Evolutionary conservation across 1,140 invertebrate genomes (phyloP), one percentile per base, ranked within the genome.

Genomic region (Gryllus bimaculatus): DNA sequence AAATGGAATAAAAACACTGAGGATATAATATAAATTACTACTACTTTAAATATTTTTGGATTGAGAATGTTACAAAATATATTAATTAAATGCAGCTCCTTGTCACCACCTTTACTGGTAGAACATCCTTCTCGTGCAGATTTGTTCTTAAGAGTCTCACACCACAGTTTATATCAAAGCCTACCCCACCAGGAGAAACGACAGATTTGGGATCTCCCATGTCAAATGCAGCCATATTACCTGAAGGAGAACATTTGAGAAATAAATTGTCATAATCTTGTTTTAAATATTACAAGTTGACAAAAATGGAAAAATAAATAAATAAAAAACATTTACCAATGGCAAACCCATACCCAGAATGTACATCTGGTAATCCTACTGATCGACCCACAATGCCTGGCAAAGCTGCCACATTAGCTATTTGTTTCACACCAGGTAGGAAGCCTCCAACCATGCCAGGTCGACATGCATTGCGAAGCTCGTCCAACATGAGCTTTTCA

Each of bases 151-250:
- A 87, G 77, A 99, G 88, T 77, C 98, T 90, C 8, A 99, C 98
- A 54, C 98, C 98, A 89, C 98, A 99, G 85, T 99, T 99, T 74
- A 99, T 99, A 88, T 99, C 98, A 88, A 99, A 99, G 8, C 98
- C 98, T 74, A 99, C 98, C 80, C 98, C 98, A 77, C 98, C 98
- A 78, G 98, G 98, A 18, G 98, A 99, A 6, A 99, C 97, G 80
- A 99, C 93, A 47, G 97, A 93, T 81, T 93, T 89, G 13, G 96
- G 96, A 89, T 99, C 91, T 84, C 91, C 89, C 87, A 97, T 94
- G 86, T 99, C 98, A 89, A 99, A 99, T 48, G 98, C 98, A 81
- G 98, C 98, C 95, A 99, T 99, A 86, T 99, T 99, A 81, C 98
- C 96, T 94, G 82, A 83, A 80, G 86, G 85, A 82, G 81, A 78